Base-by-base conservation (phyloP, 2,888 invertebrate species). In the Lithosia quadra region DNA sequence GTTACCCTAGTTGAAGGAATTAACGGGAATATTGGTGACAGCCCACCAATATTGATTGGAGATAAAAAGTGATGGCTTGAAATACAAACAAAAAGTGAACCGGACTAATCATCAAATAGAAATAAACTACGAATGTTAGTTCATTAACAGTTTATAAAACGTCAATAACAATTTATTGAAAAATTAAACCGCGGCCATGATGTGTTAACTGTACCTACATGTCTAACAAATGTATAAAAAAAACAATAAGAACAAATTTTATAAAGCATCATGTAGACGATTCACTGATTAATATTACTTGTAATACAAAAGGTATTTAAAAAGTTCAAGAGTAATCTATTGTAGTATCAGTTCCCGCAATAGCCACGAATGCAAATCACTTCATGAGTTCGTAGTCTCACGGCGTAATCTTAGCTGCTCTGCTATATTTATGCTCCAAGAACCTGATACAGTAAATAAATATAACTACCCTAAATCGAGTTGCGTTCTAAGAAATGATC, bases 361-460 rank as follows among this genome's bases (percentile, higher is more conserved):
- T 49, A n/a, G 21, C 13, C 4, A 15, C 49, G 13, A 22, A 63
- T 55, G 63, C 34, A 49, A 55, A 63, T 55, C 33, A 34, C 22
- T 63, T 55, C 63, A 55, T 63, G 63, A 55, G 53, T 34, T 63
- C 36, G 55, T 63, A 55, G 28, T 55, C 63, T 85, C 84, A 85
- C 79, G 78, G 69, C 79, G 89, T 88, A 89, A 88, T 82, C 74
- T 75, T 85, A 86, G 87, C 86, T 86, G 86, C 75, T 72, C 80
- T 81, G 77, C 80, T 82, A 79, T 88, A 88, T 90, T 89, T 88
- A 88, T 86, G 83, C 80, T 80, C 78, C 73, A 84, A 89, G 88
- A 91, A 92, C 86, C 82, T 89, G 93, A 94, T 93, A 92, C 90
- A 88, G 87, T 89, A 88, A 90, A 91, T 94, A 93, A 93, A 93